Conservation (phyloP, 2,113 vertebrate genomes). For the Xerus inauris region DNA sequence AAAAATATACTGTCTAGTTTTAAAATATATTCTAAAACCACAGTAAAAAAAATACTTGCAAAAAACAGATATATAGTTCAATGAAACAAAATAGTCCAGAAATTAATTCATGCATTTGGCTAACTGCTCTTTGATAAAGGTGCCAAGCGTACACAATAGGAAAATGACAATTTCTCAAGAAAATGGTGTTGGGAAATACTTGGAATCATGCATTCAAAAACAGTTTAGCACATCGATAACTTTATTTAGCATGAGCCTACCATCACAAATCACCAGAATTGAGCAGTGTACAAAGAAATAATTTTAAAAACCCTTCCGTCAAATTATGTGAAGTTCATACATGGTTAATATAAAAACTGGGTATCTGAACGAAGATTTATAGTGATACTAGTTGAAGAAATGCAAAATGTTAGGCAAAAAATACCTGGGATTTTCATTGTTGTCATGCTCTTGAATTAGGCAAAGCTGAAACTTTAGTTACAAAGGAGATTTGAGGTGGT, state of each 20-base stretch:
- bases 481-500: not conserved
- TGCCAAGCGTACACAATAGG: too few relatives aligned
- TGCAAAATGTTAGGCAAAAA: constrained; percentile 16
- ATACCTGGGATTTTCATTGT: not conserved
- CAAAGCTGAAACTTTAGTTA: constrained; percentile 34
- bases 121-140: too few relatives aligned
- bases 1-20: not conserved
- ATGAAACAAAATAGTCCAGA: too few relatives aligned
- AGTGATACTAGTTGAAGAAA: not conserved
- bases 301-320: not conserved
- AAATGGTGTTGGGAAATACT: not conserved
- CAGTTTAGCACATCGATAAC: not conserved
- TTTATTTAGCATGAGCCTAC: constrained; percentile 37
- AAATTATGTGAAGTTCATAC: constrained; percentile 13
- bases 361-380: not conserved
- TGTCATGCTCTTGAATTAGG: not conserved
- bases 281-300: constrained; percentile 52
- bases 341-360: constrained; percentile 13
- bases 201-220: constrained; percentile 49
- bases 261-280: constrained; percentile 57
- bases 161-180: too few relatives aligned
- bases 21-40: not conserved
- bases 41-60: not conserved
- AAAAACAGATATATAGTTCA: not conserved
- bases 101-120: too few relatives aligned